Evolutionary conservation across 2,113 vertebrate genomes (phyloP), one percentile per base, ranked within the genome.

Genomic region (Bubalus kerabau): DNA sequence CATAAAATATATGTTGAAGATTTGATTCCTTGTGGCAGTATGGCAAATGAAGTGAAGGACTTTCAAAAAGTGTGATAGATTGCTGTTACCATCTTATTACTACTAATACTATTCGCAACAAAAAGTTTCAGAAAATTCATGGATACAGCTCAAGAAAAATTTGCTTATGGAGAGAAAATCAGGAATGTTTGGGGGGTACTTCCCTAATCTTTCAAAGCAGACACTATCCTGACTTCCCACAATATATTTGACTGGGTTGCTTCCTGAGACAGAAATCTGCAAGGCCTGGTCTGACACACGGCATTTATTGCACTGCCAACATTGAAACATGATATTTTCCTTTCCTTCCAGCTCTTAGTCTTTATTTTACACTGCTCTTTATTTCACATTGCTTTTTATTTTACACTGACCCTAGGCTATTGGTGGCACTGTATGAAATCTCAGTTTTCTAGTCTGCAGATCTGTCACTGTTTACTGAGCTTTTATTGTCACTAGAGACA

Each of bases 401-500:
- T 96, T 54, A 60, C 52, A 91, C 26, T 74, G 64, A 78, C 90
- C 80, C 23, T 52, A n/a, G 80, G 48, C 46, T 54, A 12, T 46
- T 52, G 48, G 87, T 78, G 93, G 40, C n/a, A 60, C 78, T 78
- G n/a, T 14, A 92, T 87, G 74, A 95, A 96, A 93, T 87, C 46
- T 62, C 74, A 71, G 50, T 23, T 93, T 96, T 92, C 84, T 80
- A 71, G 67, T 43, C 93, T 78, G 48, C 36, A 67, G 48, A 81
- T 93, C 67, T 54, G 71, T 91, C 62, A 52, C 81, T 92, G 71
- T 95, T 95, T 87, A 95, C 57, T 23, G 94, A 84, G 87, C 56
- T 96, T 96, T 91, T 85, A 56, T 87, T 91, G 95, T 60, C 95
- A 95, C 62, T 36, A 93, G 89, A 97, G 87, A 94, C 95, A 96